These are phyloP conservation scores for Platycnemis pennipes DNA, from an alignment of 2,888 invertebrate genomes.

Conservation along the genomic window DNA sequence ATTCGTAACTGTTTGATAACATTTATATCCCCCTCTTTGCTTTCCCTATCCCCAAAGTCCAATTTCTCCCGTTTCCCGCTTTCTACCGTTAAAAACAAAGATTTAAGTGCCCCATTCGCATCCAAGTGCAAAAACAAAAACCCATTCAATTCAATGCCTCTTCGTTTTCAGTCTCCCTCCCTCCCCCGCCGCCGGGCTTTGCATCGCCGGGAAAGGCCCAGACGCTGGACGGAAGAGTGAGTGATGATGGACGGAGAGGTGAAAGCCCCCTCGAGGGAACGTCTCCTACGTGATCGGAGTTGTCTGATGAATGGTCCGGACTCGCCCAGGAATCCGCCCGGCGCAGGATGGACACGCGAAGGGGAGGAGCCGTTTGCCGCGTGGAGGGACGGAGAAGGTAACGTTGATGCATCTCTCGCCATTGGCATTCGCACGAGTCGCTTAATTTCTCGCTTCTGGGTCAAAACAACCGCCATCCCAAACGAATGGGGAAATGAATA, in stretches of 20 bases:
- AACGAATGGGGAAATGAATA: too few relatives aligned
- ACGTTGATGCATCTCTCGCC: too few relatives aligned
- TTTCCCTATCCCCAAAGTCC: too few relatives aligned
- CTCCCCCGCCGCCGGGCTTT: background rate
- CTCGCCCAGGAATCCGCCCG: background rate
- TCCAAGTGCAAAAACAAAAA: too few relatives aligned
- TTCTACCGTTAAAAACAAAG: too few relatives aligned
- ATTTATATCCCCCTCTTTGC: too few relatives aligned
- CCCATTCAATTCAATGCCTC: background rate
- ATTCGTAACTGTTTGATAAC: too few relatives aligned
- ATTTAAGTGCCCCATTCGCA: too few relatives aligned
- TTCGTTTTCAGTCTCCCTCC: background rate
- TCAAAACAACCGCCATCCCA: too few relatives aligned
- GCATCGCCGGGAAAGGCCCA: background rate
- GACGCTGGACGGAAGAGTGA: background rate
- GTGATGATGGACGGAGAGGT: background rate
- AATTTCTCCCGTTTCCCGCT: too few relatives aligned
- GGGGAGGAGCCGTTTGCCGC: background rate
- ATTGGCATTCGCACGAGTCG: too few relatives aligned
- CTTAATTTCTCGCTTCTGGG: too few relatives aligned
- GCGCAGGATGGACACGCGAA: background rate
- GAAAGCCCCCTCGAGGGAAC: background rate
- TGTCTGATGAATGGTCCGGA: constrained; percentile 23
- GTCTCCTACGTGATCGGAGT: constrained; percentile 40
- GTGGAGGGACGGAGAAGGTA: background rate